phyloP scores from a whole-genome alignment of 2,888 invertebrate species.

The Mesorhabditis sp. region DNA sequence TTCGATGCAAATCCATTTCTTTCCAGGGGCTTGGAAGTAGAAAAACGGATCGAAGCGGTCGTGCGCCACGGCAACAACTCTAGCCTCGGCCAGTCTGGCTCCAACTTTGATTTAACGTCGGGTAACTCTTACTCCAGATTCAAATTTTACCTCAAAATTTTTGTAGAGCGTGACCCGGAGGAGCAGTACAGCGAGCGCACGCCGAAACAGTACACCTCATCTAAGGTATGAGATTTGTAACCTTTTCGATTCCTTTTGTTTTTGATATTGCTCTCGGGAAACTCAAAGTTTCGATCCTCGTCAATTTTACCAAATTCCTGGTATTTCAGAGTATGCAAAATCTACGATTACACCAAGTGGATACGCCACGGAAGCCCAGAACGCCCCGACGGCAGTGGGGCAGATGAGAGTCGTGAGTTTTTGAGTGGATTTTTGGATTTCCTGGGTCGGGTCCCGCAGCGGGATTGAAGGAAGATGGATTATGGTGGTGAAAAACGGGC shows the following conservation, averaged over 20 bases:
- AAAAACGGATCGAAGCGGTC: background rate
- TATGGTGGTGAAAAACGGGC: too few species aligned
- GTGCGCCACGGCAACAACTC: background rate
- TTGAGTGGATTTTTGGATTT: too few species aligned
- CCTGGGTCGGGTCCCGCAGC: too few species aligned
- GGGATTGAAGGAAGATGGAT: too few species aligned
- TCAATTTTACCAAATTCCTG: too few species aligned
- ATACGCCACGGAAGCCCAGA: background rate
- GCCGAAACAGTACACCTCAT: constrained; percentile 4
- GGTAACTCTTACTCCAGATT: background rate
- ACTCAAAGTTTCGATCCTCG: too few species aligned
- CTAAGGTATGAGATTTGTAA: background rate
- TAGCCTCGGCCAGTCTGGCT: constrained; percentile 1
- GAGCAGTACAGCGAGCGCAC: background rate
- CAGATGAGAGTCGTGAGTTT: constrained; percentile 3
- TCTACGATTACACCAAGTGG: background rate
- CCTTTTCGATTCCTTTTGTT: background rate
- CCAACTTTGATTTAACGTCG: background rate
- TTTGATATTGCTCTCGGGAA: too few species aligned
- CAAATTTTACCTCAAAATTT: background rate
- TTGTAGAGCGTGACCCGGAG: background rate
- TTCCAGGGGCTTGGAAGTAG: constrained; percentile 1
- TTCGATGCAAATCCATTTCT: background rate
- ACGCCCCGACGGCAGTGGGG: background rate
- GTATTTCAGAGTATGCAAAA: background rate